Evolutionary conservation across 2,888 invertebrate genomes (phyloP).

Genomic region (Euplexia lucipara): DNA sequence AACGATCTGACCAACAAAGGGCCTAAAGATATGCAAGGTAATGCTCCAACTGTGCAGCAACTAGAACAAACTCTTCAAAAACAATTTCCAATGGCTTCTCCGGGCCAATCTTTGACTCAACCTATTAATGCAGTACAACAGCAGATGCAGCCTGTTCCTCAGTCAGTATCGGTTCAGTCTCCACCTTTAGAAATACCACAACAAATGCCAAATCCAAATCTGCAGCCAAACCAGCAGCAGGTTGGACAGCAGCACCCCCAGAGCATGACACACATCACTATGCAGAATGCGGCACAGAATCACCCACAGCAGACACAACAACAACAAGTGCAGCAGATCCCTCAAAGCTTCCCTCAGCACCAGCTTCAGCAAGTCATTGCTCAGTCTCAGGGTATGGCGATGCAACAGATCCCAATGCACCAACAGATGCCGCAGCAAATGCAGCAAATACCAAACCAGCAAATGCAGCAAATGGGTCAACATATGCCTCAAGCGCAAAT

Average conservation of each 20-base stretch:
- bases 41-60: constrained; percentile 85
- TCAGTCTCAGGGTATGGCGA: constrained; percentile 87
- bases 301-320: constrained; percentile 84
- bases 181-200: constrained; percentile 89
- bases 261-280: constrained; percentile 89
- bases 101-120: constrained; percentile 89
- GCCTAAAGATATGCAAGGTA: constrained; percentile 88
- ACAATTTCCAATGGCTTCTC: constrained; percentile 89
- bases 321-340: constrained; percentile 89
- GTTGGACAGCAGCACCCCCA: constrained; percentile 88
- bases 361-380: constrained; percentile 89
- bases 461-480: constrained; percentile 89
- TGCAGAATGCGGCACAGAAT: constrained; percentile 84
- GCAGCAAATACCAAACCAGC: constrained; percentile 89
- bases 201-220: constrained; percentile 86
- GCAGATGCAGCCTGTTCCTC: constrained; percentile 83
- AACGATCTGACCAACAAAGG: constrained; percentile 88
- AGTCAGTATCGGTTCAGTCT: constrained; percentile 88
- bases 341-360: constrained; percentile 90
- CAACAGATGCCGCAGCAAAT: constrained; percentile 90
- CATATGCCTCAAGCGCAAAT: constrained; percentile 87
- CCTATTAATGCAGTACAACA: constrained; percentile 87
- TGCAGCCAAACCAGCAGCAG: constrained; percentile 84
- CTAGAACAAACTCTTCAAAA: constrained; percentile 88
- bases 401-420: constrained; percentile 90